Evolutionary conservation across 1,140 invertebrate species (phyloP), one percentile per base, ranked within the genome.

Genomic region (Listronotus oregonensis): DNA sequence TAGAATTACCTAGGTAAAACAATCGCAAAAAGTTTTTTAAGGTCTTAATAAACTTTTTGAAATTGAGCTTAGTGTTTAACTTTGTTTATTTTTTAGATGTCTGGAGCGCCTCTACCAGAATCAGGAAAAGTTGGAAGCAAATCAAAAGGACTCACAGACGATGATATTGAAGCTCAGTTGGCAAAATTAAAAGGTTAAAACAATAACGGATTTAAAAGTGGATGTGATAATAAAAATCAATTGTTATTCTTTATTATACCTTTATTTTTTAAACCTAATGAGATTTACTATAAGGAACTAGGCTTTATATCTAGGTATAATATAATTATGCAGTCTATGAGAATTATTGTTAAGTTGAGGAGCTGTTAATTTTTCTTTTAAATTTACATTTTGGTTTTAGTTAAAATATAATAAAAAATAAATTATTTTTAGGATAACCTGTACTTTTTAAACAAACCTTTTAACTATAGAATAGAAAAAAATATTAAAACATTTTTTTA

Each of bases 111-210:
- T 11, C 54, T 69, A n/a, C n/a, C n/a, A n/a, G 72, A 73, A 56
- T 60, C 68, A 42, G 83, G 85, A 8, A 87, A 84, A 71, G 73
- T 92, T 44, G 90, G 89, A 6, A 77, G 78, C 63, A 78, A 78
- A 67, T 50, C 73, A 0, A 83, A 80, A 7, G n/a, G 80, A 9
- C 80, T 85, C 49, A 85, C 85, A 2, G 90, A 92, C 79, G n/a
- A 87, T 68, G 90, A 93, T 54, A 85, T 94, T 59, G 87, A 91
- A 80, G 86, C 83, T 52, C 90, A 93, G 72, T 79, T 94, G 39
- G 89, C 88, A n/a, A 87, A 89, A 72, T 79, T 94, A 1, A 85
- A 86, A 73, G 86, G 87, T 59, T 71, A 55, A 66, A 40, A n/a
- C n/a, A 51, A 11, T 34, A 31, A 54, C n/a, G 6, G 40, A 40